Conservation (phyloP, 1,140 invertebrate species). For the Armadillidium nasatum region DNA sequence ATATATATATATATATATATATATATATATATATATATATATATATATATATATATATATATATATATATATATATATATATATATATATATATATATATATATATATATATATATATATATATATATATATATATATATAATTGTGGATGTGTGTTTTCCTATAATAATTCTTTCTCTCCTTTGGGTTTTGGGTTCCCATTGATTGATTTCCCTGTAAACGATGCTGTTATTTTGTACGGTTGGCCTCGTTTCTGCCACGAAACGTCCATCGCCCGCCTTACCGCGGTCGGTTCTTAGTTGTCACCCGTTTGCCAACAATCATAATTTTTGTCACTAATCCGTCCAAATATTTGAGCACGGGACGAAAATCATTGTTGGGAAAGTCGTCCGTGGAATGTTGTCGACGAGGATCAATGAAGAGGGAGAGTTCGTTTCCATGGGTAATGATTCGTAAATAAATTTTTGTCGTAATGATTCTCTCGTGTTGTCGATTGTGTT, state of each 20-base stretch:
- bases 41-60: too few species aligned
- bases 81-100: too few species aligned
- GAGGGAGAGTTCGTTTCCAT: background rate
- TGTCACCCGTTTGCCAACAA: conserved; percentile 2
- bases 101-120: too few species aligned
- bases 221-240: too few species aligned
- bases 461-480: conserved; percentile 3
- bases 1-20: too few species aligned
- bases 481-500: background rate
- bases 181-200: too few species aligned
- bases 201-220: too few species aligned
- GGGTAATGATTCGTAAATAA: background rate
- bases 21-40: too few species aligned
- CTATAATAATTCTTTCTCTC: too few species aligned
- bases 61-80: too few species aligned
- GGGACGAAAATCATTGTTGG: background rate
- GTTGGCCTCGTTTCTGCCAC: background rate
- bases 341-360: conserved; percentile 9
- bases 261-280: background rate
- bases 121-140: too few species aligned
- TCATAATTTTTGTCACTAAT: conserved; percentile 14
- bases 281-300: background rate
- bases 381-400: background rate
- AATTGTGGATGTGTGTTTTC: too few species aligned
- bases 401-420: background rate